Percentiles rank a stretch among this genome's conserved stretches.
phyloP scores from a whole-genome alignment of 2,888 invertebrate species.

The Tupiocoris notatus region DNA sequence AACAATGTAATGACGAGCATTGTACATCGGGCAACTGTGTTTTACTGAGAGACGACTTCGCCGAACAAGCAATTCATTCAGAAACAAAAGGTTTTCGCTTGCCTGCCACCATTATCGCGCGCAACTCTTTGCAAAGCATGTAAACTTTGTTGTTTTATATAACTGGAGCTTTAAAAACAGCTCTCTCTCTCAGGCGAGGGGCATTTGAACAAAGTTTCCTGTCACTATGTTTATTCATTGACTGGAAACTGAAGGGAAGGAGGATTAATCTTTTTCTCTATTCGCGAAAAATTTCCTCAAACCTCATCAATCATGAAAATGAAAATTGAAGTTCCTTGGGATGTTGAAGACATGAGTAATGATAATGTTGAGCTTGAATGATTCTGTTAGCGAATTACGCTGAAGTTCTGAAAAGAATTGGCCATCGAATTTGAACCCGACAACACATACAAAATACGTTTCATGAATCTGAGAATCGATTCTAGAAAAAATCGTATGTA shows the following conservation, averaged over 20 bases:
- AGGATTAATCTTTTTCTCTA: neutral
- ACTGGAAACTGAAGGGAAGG: neutral
- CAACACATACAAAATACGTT: too few species aligned
- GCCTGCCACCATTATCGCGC: neutral
- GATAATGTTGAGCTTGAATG: too few species aligned
- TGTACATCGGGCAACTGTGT: neutral
- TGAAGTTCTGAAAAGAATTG: too few species aligned
- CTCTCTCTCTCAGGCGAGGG: neutral
- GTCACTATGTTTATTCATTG: neutral
- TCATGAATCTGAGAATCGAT: too few species aligned
- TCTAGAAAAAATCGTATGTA: too few species aligned
- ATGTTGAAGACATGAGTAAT: too few species aligned
- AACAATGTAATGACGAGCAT: neutral
- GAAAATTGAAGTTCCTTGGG: too few species aligned
- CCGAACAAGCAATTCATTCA: slow-evolving; percentile 13
- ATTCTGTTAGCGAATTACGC: too few species aligned
- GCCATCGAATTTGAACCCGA: too few species aligned
- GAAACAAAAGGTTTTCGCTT: neutral
- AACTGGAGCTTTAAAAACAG: neutral
- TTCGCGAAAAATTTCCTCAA: neutral
- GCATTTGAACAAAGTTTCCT: neutral
- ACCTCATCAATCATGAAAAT: too few species aligned
- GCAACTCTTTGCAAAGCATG: neutral
- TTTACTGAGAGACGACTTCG: neutral
- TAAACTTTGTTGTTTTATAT: neutral